Evolutionary conservation across 2,113 vertebrate genomes (phyloP).

Genomic region (Pristiophorus japonicus): DNA sequence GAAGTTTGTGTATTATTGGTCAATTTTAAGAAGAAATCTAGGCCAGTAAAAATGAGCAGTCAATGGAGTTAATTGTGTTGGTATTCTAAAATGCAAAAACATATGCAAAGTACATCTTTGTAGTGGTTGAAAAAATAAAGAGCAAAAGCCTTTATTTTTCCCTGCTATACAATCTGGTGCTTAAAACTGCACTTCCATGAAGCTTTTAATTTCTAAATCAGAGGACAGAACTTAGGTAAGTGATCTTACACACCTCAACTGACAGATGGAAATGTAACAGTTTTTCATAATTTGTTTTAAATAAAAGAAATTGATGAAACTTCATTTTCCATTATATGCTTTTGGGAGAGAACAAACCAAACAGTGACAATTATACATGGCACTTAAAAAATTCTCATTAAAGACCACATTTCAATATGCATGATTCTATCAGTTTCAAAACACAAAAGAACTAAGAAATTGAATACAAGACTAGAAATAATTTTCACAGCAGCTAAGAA

Average conservation of each 20-base stretch:
- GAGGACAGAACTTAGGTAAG: background rate
- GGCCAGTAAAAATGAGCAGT: background rate
- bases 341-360: background rate
- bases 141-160: background rate
- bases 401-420: background rate
- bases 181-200: background rate
- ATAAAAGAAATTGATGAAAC: background rate
- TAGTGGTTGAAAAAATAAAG: background rate
- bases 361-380: background rate
- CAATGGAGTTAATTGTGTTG: background rate
- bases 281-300: background rate
- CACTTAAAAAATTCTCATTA: background rate
- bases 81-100: too few relatives aligned
- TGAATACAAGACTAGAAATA: background rate
- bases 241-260: background rate
- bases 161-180: background rate
- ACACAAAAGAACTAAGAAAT: background rate
- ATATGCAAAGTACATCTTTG: background rate
- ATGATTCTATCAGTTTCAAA: background rate
- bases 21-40: background rate
- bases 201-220: background rate
- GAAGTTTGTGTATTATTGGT: background rate
- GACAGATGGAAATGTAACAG: background rate
- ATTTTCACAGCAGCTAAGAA: background rate
- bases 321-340: background rate